Evolutionary conservation across 2,113 vertebrate species (phyloP).

Genomic region (Notechis scutatus): DNA sequence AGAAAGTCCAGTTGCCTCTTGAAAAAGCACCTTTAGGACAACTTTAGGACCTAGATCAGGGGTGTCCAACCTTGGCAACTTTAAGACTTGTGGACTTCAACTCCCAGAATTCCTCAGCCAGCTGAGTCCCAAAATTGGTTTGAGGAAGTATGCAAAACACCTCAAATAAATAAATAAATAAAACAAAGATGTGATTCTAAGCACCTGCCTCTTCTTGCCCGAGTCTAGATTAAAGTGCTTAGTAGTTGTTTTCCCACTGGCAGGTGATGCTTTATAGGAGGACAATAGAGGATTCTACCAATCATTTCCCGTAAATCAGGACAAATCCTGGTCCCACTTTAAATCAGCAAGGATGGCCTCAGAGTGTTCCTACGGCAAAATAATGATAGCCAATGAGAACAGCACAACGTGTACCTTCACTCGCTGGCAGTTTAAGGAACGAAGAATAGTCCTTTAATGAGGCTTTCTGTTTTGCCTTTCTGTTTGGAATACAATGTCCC

Average conservation of each 20-base stretch:
- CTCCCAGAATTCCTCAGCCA: no score
- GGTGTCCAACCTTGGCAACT: no score
- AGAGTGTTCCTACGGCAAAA: neutral
- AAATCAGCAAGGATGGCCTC: neutral
- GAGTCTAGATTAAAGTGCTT: neutral
- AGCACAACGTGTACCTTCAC: neutral
- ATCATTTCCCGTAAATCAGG: neutral
- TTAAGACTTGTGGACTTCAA: no score
- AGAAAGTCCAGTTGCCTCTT: no score
- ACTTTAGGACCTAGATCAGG: no score
- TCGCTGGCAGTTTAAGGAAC: neutral
- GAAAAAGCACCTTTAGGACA: no score
- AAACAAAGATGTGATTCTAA: neutral
- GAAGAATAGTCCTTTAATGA: neutral
- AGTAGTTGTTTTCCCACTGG: neutral
- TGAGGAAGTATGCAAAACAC: neutral
- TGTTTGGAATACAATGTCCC: neutral
- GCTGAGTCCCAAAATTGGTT: neutral
- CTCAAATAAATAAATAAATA: neutral
- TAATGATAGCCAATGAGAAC: neutral
- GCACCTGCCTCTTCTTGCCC: neutral
- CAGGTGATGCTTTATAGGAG: neutral
- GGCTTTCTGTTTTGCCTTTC: neutral
- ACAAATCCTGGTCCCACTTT: neutral
- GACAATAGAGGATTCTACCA: neutral